Conservation (phyloP, 2,888 invertebrate species). For the Melieria omissa region DNA sequence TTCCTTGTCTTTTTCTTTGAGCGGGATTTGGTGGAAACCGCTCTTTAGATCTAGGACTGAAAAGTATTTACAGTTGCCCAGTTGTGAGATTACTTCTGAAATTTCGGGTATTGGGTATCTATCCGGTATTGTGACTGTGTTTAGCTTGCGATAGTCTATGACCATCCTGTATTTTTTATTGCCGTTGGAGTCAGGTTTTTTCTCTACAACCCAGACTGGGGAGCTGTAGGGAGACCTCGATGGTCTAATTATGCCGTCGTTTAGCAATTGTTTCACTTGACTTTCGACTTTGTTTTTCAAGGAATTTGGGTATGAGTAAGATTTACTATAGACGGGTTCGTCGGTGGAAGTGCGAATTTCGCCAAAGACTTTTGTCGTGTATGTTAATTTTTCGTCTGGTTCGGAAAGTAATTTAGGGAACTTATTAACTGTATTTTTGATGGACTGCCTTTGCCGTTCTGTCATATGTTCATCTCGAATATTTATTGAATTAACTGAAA, state of each 20-base stretch:
- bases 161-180: slow-evolving; percentile 26
- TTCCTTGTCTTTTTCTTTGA: slow-evolving; percentile 24
- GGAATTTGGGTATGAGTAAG: slow-evolving; percentile 32
- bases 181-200: slow-evolving; percentile 23
- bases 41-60: slow-evolving; percentile 16
- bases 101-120: slow-evolving; percentile 35
- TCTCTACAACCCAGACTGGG: slow-evolving; percentile 30
- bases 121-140: slow-evolving; percentile 25
- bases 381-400: slow-evolving; percentile 34
- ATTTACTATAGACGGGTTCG: slow-evolving; percentile 26
- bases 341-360: slow-evolving; percentile 31
- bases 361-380: slow-evolving; percentile 24
- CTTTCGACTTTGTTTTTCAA: slow-evolving; percentile 29
- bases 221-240: slow-evolving; percentile 29
- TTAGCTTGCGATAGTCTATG: slow-evolving; percentile 30
- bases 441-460: background rate
- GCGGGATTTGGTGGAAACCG: slow-evolving; percentile 39
- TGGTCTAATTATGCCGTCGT: slow-evolving; percentile 31
- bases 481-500: slow-evolving; percentile 8
- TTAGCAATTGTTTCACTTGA: slow-evolving; percentile 24
- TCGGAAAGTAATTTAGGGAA: slow-evolving; percentile 19
- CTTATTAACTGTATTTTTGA: background rate
- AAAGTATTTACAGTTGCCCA: slow-evolving; percentile 8
- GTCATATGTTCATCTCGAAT: background rate
- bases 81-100: slow-evolving; percentile 26